These are phyloP conservation scores for Danionella cerebrum DNA, from an alignment of 2,113 vertebrate species.

Conservation along the genomic window DNA sequence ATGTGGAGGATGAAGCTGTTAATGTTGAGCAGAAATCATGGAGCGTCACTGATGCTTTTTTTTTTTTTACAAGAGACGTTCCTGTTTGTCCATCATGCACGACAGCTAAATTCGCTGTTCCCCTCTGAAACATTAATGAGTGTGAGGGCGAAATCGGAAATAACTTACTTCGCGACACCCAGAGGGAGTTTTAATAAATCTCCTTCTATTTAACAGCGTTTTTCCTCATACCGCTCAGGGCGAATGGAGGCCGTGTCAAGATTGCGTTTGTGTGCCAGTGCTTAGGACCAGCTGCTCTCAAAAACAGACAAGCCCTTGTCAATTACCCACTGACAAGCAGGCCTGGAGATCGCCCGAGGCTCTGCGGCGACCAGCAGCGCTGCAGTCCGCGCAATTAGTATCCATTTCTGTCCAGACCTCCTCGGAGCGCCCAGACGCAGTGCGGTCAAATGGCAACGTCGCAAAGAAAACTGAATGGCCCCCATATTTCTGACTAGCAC, in stretches of 20 bases:
- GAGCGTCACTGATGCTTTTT: no score
- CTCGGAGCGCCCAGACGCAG: slow-evolving; percentile 80
- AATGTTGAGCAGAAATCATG: background rate
- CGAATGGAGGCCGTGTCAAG: slow-evolving; percentile 87
- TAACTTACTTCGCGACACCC: slow-evolving; percentile 84
- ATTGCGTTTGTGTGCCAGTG: slow-evolving; percentile 92
- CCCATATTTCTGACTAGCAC: slow-evolving; percentile 63
- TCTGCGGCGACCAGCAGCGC: slow-evolving; percentile 74
- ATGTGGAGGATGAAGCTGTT: background rate
- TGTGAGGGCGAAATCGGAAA: slow-evolving; percentile 69
- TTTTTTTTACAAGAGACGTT: slow-evolving; percentile 33
- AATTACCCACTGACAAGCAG: slow-evolving; percentile 98
- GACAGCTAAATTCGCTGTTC: slow-evolving; percentile 71
- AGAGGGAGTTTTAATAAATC: slow-evolving; percentile 96
- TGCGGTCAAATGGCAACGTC: slow-evolving; percentile 60
- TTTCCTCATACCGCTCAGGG: slow-evolving; percentile 75
- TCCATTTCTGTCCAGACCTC: slow-evolving; percentile 91
- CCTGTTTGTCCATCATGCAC: slow-evolving; percentile 54
- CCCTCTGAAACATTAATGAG: slow-evolving; percentile 80
- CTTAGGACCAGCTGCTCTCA: slow-evolving; percentile 97
- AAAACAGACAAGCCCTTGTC: slow-evolving; percentile 99
- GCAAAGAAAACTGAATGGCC: slow-evolving; percentile 48
- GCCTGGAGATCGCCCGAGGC: slow-evolving; percentile 82
- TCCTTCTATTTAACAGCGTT: slow-evolving; percentile 92
- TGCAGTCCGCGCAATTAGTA: slow-evolving; percentile 97